phyloP scores from a whole-genome alignment of 2,888 invertebrate genomes.

The Mactromeris polynyma region DNA sequence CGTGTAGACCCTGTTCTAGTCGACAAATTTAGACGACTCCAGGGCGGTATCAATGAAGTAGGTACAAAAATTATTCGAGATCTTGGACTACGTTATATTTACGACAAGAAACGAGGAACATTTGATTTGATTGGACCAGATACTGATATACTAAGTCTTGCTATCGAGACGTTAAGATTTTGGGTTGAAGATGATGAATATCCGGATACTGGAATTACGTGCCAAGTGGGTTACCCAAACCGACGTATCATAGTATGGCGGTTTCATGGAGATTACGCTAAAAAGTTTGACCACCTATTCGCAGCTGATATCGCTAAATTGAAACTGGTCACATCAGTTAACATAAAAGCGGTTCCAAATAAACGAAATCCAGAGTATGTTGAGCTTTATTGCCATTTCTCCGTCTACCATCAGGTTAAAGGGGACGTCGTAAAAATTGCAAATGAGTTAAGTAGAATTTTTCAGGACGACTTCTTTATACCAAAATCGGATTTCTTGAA shows the following conservation, averaged over 20 bases:
- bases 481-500: conserved; percentile 58
- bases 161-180: conserved; percentile 62
- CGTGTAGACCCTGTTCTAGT: conserved; percentile 67
- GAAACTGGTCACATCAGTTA: conserved; percentile 51
- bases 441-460: conserved; percentile 51
- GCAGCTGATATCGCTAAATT: conserved; percentile 54
- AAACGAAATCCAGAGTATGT: conserved; percentile 64
- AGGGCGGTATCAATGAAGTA: conserved; percentile 63
- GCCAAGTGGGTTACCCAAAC: conserved; percentile 69
- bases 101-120: conserved; percentile 45
- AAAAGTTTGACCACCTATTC: conserved; percentile 68
- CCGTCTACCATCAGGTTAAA: conserved; percentile 57
- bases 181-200: conserved; percentile 66
- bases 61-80: conserved; percentile 62
- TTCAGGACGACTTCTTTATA: conserved; percentile 65
- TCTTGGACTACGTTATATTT: conserved; percentile 58
- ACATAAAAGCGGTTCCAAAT: conserved; percentile 64
- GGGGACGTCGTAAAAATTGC: conserved; percentile 49
- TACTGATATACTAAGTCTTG: conserved; percentile 61
- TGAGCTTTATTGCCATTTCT: conserved; percentile 65
- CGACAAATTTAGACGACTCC: conserved; percentile 57
- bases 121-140: conserved; percentile 66
- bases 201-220: conserved; percentile 63
- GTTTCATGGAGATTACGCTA: conserved; percentile 67
- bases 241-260: conserved; percentile 64